phyloP scores from a whole-genome alignment of 2,113 vertebrate species.

The Nesogale talazaci region DNA sequence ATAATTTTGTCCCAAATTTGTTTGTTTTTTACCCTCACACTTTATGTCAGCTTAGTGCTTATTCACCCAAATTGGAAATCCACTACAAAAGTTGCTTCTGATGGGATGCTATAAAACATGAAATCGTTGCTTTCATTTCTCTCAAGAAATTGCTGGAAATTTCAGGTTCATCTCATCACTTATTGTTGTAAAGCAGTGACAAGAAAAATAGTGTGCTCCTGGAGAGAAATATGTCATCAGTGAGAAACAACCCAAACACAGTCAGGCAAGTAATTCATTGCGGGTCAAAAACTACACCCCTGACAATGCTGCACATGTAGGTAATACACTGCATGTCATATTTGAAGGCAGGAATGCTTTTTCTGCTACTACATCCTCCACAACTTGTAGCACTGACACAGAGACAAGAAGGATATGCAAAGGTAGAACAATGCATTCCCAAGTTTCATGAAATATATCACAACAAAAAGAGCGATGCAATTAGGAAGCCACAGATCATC shows the following conservation, averaged over 20 bases:
- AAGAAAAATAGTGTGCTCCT: conserved; percentile 79
- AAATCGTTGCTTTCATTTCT: conserved; percentile 71
- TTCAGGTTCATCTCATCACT: conserved; percentile 67
- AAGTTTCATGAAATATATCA: conserved; percentile 47
- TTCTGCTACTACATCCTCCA: conserved; percentile 74
- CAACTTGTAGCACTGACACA: conserved; percentile 76
- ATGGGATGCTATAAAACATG: not conserved
- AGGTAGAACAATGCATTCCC: conserved; percentile 54
- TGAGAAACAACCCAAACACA: conserved; percentile 81
- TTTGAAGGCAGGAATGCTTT: conserved; percentile 76
- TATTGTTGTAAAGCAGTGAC: conserved; percentile 71
- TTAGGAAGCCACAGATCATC: conserved; percentile 59
- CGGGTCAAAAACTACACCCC: conserved; percentile 82
- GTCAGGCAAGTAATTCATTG: conserved; percentile 83
- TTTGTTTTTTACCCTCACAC: not conserved
- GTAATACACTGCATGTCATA: conserved; percentile 81
- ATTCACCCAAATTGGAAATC: conserved; percentile 8
- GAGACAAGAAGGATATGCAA: conserved; percentile 70
- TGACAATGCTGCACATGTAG: conserved; percentile 74
- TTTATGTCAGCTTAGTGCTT: not conserved
- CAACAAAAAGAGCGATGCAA: conserved; percentile 39
- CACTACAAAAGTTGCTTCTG: not conserved
- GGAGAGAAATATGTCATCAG: conserved; percentile 78
- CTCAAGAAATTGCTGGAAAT: conserved; percentile 65
- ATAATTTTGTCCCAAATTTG: not conserved